Evolutionary conservation across 1,140 invertebrate species (phyloP).

Genomic region (Drosophila erecta): DNA sequence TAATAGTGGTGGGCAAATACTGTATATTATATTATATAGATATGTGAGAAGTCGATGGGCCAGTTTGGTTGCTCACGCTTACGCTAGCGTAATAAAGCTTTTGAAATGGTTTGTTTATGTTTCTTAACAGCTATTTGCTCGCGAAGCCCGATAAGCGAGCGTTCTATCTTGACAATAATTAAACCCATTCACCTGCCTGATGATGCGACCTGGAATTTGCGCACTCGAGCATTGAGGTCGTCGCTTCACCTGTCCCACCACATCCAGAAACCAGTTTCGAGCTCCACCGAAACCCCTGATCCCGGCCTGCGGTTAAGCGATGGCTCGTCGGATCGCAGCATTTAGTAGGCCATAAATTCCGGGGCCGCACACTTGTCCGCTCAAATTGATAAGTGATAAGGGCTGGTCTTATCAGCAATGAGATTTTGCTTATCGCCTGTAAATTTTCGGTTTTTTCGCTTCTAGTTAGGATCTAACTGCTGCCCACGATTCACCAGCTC

Average conservation of each 20-base stretch:
- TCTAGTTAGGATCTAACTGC: conserved; percentile 2
- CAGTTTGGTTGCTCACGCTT: conserved; percentile 12
- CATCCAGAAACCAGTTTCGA: conserved; percentile 29
- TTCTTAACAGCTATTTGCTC: conserved; percentile 66
- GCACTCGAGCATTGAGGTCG: conserved; percentile 43
- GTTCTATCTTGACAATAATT: conserved; percentile 62
- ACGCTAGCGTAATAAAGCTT: conserved; percentile 46
- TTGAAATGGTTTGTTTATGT: conserved; percentile 65
- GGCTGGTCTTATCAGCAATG: conserved; percentile 34
- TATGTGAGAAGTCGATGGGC: conserved; percentile 12
- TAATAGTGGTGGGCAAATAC: background rate
- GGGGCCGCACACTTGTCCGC: conserved; percentile 12
- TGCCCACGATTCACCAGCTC: conserved; percentile 23
- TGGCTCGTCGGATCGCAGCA: conserved; percentile 10
- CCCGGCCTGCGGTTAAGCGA: conserved; percentile 16
- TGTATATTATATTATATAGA: background rate
- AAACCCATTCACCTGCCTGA: conserved; percentile 20
- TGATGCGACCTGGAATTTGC: conserved; percentile 38
- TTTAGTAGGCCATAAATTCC: conserved; percentile 26
- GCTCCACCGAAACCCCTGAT: conserved; percentile 20
- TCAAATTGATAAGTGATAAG: conserved; percentile 24
- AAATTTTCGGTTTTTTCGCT: conserved; percentile 31
- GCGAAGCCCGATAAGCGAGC: conserved; percentile 51
- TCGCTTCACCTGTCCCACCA: conserved; percentile 43
- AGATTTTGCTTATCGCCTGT: conserved; percentile 43